Base-by-base conservation (phyloP, 2,113 vertebrate genomes). In the Sigmodon hispidus region DNA sequence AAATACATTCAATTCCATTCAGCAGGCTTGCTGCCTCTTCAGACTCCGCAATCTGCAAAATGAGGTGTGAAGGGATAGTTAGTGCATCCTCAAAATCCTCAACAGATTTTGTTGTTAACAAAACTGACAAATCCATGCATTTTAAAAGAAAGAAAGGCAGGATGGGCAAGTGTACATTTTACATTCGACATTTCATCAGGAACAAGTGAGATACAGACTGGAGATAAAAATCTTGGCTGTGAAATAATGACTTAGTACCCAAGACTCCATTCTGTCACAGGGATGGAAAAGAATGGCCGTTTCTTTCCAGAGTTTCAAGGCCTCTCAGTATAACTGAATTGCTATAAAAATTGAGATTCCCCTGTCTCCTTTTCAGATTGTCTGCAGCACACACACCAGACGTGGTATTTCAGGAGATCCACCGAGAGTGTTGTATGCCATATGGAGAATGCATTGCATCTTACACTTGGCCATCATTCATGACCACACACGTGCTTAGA, bases 151-250 rank as follows among this genome's bases (percentile, higher is more conserved):
- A 97, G 0, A 31, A 17, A n/a, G 63, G 65, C 80, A 50, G 89
- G 90, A 16, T 3, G 91, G 61, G 55, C 48, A 94, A 91, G 40
- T 48, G 9, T 90, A 80, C 94, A 80, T 96, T 92, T 97, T 36
- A 16, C 92, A 97, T 97, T 94, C 92, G 96, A 90, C 48, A 26
- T 31, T 31, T 77, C 97, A 97, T 98, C 89, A 96, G 96, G 95
- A 77, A 77, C 95, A 81, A 97, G 96, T 97, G 96, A 96, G 69
- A 83, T 91, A 59, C 89, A 93, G 70, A 83, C 85, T 97, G 92
- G 85, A 97, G 67, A 89, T 48, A 96, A 95, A 83, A 96, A 89
- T 95, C 55, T 96, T 94, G 87, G 79, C 92, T 50, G 24, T 0
- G 52, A 77, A 79, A 69, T 9, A 0, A 12, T 8, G n/a, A n/a